Conservation (phyloP, 2,797 vertebrate genomes). For the Huso huso region DNA sequence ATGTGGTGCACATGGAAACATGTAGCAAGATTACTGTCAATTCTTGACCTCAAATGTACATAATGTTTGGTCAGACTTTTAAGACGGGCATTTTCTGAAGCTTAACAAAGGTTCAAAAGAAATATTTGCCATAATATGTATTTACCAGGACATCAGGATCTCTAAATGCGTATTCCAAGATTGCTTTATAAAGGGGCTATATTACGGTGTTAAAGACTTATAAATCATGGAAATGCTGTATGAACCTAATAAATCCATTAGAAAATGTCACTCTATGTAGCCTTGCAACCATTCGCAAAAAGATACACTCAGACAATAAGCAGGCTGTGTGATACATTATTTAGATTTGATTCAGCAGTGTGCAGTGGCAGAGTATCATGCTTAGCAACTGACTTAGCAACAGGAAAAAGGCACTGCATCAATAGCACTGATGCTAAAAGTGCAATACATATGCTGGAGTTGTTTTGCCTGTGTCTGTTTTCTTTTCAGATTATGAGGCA, state of each 20-base stretch:
- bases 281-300: neutral
- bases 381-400: conserved; percentile 54
- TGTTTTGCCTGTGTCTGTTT: conserved; percentile 1
- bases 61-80: too few species aligned
- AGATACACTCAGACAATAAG: neutral
- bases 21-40: too few species aligned
- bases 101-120: too few species aligned
- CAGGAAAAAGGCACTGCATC: conserved; percentile 27
- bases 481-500: conserved; percentile 3
- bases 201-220: neutral
- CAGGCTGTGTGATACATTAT: neutral
- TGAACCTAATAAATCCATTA: neutral
- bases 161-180: too few species aligned
- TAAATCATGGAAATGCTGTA: neutral
- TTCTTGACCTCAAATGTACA: too few species aligned
- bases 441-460: conserved; percentile 7
- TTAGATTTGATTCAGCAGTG: conserved; percentile 23
- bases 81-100: too few species aligned
- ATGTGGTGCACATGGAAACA: too few species aligned
- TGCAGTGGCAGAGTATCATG: conserved; percentile 26
- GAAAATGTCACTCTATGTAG: neutral
- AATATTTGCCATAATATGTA: too few species aligned
- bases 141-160: too few species aligned
- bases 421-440: conserved; percentile 6
- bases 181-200: neutral